These are phyloP conservation scores for Diplodus puntazzo DNA, from an alignment of 2,797 vertebrate species.

Conservation along the genomic window DNA sequence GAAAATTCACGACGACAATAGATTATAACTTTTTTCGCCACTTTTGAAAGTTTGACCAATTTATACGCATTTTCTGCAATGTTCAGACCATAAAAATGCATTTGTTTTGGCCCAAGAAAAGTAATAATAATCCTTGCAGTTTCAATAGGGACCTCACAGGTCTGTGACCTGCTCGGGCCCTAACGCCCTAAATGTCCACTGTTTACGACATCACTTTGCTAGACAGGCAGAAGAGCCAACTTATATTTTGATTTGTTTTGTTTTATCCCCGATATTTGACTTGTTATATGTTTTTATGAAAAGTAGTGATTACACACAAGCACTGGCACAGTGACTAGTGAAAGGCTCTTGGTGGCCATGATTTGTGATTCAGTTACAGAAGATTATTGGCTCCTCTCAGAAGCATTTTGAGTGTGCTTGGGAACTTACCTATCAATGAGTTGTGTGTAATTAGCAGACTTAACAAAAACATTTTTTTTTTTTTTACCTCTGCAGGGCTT, in stretches of 20 bases:
- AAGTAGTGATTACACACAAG: not conserved
- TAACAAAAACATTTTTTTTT: not conserved
- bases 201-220: not conserved
- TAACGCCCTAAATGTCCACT: not conserved
- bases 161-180: too few species aligned
- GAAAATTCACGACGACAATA: too few species aligned
- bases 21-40: too few species aligned
- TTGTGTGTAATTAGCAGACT: conserved; percentile 13
- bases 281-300: not conserved
- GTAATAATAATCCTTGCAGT: too few species aligned
- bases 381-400: not conserved
- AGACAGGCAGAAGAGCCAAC: not conserved
- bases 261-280: not conserved
- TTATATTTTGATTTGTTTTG: not conserved
- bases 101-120: too few species aligned
- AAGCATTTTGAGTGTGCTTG: not conserved
- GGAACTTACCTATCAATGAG: not conserved
- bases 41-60: too few species aligned
- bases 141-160: too few species aligned
- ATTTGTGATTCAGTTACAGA: not conserved
- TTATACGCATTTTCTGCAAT: too few species aligned
- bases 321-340: not conserved
- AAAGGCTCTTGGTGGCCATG: not conserved
- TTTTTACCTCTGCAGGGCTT: conserved; percentile 12
- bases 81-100: too few species aligned